Evolutionary conservation across 1,140 invertebrate species (phyloP).

Genomic region (Drosophila miranda): DNA sequence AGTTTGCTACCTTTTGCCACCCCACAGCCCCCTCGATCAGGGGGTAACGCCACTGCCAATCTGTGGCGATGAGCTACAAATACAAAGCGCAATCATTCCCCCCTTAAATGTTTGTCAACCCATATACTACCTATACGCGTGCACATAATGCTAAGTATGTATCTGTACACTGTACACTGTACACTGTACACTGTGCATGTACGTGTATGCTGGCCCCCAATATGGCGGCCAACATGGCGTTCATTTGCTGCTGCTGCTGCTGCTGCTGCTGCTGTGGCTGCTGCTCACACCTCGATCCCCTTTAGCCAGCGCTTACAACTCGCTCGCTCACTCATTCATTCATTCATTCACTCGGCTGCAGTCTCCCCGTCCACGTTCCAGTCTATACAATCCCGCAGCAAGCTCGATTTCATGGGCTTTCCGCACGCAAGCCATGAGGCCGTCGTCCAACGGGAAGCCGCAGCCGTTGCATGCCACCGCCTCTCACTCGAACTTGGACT

Average conservation of each 20-base stretch:
- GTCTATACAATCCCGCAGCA: slow-evolving; percentile 6
- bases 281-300: neutral
- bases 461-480: slow-evolving; percentile 63
- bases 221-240: slow-evolving; percentile 80
- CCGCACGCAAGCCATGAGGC: slow-evolving; percentile 55
- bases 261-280: neutral
- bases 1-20: slow-evolving; percentile 26
- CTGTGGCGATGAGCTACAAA: slow-evolving; percentile 53
- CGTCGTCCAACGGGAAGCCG: slow-evolving; percentile 63
- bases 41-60: slow-evolving; percentile 19
- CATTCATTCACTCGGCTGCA: slow-evolving; percentile 60
- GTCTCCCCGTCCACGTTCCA: too few species aligned
- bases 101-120: slow-evolving; percentile 73
- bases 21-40: neutral
- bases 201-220: slow-evolving; percentile 52
- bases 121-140: slow-evolving; percentile 25
- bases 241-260: slow-evolving; percentile 57
- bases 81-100: slow-evolving; percentile 68
- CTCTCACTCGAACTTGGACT: slow-evolving; percentile 1
- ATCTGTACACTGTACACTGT: neutral
- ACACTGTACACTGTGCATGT: slow-evolving; percentile 17
- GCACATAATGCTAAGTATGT: neutral
- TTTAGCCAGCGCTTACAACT: slow-evolving; percentile 41
- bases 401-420: slow-evolving; percentile 75
- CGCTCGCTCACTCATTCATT: slow-evolving; percentile 31